A percentile compares a stretch with the other conserved stretches of the same genome.
phyloP scores from a whole-genome alignment of 2,797 vertebrate genomes.

The Urocyon cinereoargenteus region DNA sequence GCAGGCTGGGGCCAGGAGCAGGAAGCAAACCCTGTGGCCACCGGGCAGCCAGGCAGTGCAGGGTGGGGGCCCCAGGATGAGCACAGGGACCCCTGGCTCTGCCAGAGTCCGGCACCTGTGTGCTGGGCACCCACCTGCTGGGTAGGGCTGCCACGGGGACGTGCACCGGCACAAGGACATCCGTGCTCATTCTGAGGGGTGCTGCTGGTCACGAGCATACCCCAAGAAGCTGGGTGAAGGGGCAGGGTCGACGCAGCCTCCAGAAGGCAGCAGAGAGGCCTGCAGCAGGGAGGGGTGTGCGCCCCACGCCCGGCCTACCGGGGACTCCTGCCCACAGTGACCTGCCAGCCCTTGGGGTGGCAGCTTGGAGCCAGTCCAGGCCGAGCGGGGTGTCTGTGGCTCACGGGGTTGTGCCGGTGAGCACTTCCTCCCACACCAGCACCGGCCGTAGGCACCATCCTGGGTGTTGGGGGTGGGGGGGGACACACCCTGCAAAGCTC shows the following conservation, averaged over 20 bases:
- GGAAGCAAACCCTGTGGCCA: no score
- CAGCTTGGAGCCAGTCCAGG: no score
- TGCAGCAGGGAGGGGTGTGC: no score
- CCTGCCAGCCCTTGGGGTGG: accelerated
- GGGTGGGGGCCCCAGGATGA: neutral
- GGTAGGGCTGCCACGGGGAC: neutral
- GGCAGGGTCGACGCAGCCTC: no score
- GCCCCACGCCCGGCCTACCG: accelerated
- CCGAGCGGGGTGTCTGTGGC: neutral
- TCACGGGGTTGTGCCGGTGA: neutral
- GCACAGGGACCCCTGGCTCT: neutral
- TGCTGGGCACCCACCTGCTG: neutral
- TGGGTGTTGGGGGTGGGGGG: neutral
- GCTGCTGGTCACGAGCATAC: neutral
- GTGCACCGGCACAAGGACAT: accelerated
- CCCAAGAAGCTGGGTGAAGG: neutral
- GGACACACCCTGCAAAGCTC: neutral
- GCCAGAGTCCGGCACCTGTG: neutral
- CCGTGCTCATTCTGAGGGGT: neutral
- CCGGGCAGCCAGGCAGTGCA: no score
- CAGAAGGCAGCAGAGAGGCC: neutral
- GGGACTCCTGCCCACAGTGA: neutral
- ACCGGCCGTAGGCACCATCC: neutral
- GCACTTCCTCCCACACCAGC: neutral
- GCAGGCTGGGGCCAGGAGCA: no score